Base-by-base conservation (phyloP, 2,888 invertebrate species). In the Eupeodes latifasciatus region DNA sequence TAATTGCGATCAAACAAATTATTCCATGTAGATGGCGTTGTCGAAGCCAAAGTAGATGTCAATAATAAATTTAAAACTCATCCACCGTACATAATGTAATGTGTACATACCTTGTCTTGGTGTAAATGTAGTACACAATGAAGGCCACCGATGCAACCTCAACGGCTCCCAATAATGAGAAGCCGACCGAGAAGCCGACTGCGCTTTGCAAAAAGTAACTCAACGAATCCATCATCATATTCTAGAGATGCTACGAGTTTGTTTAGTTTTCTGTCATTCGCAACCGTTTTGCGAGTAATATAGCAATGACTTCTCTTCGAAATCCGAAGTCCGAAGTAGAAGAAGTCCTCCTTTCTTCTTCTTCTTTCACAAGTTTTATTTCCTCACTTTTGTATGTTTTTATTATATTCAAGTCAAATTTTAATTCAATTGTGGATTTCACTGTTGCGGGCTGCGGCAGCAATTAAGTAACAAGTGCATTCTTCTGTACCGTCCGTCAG, bases 111-210 rank as follows among this genome's bases (percentile, higher is more conserved):
- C 93, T 92, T 85, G 93, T 93, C 90, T 93, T 93, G 55, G 93
- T 92, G 89, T 92, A 93, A 69, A 93, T 91, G 89, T 92, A 93
- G 90, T 93, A 93, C 34, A 93, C 90, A 85, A 93, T 91, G 57
- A 92, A 90, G 69, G 92, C 92, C 72, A 93, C 92, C 49, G 93
- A 93, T 84, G 92, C 91, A 75, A 92, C 91, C 90, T 93, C 93
- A 81, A 93, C 91, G 89, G 92, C 91, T 66, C 93, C 93, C 47
- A 93, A 89, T 89, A 93, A 80, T 14, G 92, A 92, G 76, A 93
- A 92, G 89, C 91, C 92, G 79, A 92, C 89, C 79, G 92, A 90
- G 77, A 91, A 90, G 76, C 90, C 90, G 16, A 91, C 81, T 69
- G 90, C 91, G 79, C 91, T 91, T 88, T 93, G 92, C 87, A 90